These are phyloP conservation scores for Pristionchus japonicus DNA, from an alignment of 2,888 invertebrate species.

Conservation along the genomic window DNA sequence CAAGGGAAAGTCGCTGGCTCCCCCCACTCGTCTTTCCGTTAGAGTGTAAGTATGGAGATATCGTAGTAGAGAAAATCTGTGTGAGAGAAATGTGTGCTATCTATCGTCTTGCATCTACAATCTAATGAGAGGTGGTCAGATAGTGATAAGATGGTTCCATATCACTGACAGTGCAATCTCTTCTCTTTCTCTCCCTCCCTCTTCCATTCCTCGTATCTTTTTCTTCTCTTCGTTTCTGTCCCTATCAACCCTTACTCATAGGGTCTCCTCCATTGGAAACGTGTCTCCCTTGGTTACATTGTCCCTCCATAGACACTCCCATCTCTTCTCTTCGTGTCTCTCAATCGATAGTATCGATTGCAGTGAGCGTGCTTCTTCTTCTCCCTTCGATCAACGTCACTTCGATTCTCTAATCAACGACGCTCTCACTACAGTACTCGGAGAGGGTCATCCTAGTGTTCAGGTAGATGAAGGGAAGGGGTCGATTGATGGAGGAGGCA, in stretches of 20 bases:
- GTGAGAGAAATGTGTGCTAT: not conserved
- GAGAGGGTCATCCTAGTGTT: constrained; percentile 42
- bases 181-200: constrained; percentile 35
- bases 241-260: not conserved
- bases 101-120: not conserved
- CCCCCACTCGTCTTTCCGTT: constrained; percentile 17
- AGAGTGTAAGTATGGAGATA: not conserved
- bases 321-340: not conserved
- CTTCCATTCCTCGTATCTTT: not conserved
- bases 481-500: not conserved
- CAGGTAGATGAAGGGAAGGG: constrained; percentile 20
- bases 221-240: not conserved
- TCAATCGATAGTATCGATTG: not conserved
- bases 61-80: not conserved
- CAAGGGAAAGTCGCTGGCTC: not conserved
- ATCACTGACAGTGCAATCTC: not conserved
- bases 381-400: constrained; percentile 51
- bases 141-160: not conserved
- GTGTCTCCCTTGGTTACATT: constrained; percentile 27
- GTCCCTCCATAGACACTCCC: not conserved
- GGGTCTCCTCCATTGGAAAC: not conserved
- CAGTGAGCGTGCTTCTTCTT: constrained; percentile 36
- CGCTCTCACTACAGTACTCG: constrained; percentile 57
- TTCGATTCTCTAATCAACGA: constrained; percentile 60
- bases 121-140: not conserved